These are phyloP conservation scores for Zaprionus ghesquierei DNA, from an alignment of 1,140 invertebrate species.

Conservation along the genomic window DNA sequence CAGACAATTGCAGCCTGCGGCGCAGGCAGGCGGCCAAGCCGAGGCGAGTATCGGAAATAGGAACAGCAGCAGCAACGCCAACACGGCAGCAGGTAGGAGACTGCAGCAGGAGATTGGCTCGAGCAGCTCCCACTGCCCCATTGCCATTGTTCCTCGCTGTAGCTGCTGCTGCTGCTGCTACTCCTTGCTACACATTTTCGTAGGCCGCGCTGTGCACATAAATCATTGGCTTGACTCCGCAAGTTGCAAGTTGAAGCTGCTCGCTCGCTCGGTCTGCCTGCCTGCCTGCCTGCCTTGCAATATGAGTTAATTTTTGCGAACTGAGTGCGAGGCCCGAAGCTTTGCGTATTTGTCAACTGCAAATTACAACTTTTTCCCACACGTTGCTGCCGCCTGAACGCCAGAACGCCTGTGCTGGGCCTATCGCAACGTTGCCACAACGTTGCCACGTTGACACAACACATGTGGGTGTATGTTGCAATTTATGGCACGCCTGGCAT, in stretches of 20 bases:
- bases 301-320: conserved; percentile 75
- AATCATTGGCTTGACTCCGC: conserved; percentile 56
- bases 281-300: conserved; percentile 42
- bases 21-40: no score
- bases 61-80: conserved; percentile 26
- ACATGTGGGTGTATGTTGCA: conserved; percentile 63
- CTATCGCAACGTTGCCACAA: conserved; percentile 31
- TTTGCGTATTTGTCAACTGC: conserved; percentile 80
- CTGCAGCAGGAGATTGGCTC: conserved; percentile 34
- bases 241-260: conserved; percentile 19
- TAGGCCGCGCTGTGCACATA: conserved; percentile 66
- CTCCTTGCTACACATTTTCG: conserved; percentile 57
- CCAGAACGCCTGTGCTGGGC: background rate
- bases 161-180: conserved; percentile 11
- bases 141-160: conserved; percentile 38
- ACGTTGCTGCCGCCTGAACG: conserved; percentile 43
- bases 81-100: background rate
- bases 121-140: conserved; percentile 46
- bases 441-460: conserved; percentile 30
- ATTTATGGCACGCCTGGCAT: conserved; percentile 72
- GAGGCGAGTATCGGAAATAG: conserved; percentile 40
- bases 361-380: conserved; percentile 80
- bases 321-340: conserved; percentile 31
- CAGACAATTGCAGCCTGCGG: conserved; percentile 79
- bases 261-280: background rate